Conservation (phyloP, 2,113 vertebrate species). For the Rattus norvegicus region DNA sequence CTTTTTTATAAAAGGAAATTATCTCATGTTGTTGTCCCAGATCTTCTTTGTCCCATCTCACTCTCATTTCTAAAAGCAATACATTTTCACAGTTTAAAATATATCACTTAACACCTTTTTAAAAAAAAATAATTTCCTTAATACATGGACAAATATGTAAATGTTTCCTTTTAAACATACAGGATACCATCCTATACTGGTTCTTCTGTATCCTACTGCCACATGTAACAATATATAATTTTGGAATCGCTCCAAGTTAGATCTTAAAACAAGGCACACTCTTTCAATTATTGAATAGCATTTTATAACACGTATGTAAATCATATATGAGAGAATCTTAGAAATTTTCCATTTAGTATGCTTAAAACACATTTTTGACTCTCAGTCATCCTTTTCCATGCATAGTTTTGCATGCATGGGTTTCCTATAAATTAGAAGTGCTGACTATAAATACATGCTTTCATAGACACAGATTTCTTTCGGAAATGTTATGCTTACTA, state of each 20-base stretch:
- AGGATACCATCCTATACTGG: not conserved
- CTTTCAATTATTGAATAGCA: conserved; percentile 40
- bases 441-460: not conserved
- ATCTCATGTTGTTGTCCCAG: not conserved
- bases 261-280: conserved; percentile 26
- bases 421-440: conserved; percentile 54
- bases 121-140: conserved; percentile 36
- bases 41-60: not conserved
- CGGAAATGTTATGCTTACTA: not conserved
- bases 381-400: not conserved
- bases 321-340: conserved; percentile 20
- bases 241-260: not conserved
- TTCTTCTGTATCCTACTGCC: not conserved
- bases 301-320: not conserved
- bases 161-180: conserved; percentile 44
- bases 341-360: not conserved
- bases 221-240: conserved; percentile 1
- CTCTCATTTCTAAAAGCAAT: not conserved
- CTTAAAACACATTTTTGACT: conserved; percentile 32
- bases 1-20: too few relatives aligned
- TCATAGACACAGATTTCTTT: conserved; percentile 5
- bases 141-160: conserved; percentile 50
- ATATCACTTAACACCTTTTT: conserved; percentile 38
- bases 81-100: conserved; percentile 46
- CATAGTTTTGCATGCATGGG: conserved; percentile 52